Percentiles rank a stretch among this genome's conserved stretches.
Evolutionary conservation across 1,140 invertebrate genomes (phyloP).

Genomic region (Leptinotarsa texana): DNA sequence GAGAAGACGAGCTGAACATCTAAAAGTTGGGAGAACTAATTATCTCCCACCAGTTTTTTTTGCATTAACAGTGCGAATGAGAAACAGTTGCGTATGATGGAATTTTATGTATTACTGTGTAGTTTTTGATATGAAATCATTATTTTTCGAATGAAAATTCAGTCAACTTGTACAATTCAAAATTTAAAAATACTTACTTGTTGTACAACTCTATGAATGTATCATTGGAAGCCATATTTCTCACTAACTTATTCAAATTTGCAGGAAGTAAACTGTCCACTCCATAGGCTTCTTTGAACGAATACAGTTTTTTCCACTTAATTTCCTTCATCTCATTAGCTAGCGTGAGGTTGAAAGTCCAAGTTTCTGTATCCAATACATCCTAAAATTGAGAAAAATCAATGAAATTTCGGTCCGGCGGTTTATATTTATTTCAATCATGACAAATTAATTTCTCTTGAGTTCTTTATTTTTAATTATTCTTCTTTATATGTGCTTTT

Average conservation of each 20-base stretch:
- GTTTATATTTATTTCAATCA: no score
- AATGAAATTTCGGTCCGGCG: no score
- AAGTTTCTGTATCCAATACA: slow-evolving; percentile 72
- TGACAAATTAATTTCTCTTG: no score
- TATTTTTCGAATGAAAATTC: neutral
- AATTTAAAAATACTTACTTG: slow-evolving; percentile 34
- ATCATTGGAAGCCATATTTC: slow-evolving; percentile 57
- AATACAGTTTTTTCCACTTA: slow-evolving; percentile 70
- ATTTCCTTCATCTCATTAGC: slow-evolving; percentile 65
- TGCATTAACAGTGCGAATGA: no score
- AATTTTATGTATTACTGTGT: no score
- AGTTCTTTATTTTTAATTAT: no score
- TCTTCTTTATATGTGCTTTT: no score
- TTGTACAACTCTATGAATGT: slow-evolving; percentile 45
- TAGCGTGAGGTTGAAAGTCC: slow-evolving; percentile 75
- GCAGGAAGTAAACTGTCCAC: slow-evolving; percentile 58
- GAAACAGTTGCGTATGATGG: no score
- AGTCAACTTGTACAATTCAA: neutral
- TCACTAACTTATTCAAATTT: slow-evolving; percentile 58
- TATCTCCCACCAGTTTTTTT: no score
- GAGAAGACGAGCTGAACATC: no score
- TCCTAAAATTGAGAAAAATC: slow-evolving; percentile 55
- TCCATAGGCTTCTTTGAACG: slow-evolving; percentile 67
- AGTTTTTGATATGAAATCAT: no score
- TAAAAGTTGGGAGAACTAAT: no score